Percentiles rank a stretch among this genome's conserved stretches.
phyloP scores from a whole-genome alignment of 2,113 vertebrate genomes.

The Rhipidura dahli region DNA sequence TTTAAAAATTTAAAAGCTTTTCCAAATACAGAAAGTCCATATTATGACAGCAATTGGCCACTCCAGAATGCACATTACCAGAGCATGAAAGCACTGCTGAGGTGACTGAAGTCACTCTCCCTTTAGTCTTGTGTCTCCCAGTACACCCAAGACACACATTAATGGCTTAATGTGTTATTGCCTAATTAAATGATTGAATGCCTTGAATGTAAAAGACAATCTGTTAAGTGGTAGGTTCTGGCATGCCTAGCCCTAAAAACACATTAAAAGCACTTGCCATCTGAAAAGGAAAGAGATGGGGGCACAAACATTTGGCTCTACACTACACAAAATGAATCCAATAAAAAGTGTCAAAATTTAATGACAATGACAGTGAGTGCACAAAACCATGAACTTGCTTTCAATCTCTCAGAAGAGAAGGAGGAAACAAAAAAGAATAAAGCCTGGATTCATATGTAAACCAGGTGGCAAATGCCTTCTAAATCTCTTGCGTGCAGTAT shows the following conservation, averaged over 20 bases:
- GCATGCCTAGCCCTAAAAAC: not conserved
- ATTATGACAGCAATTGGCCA: not conserved
- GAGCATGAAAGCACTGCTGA: constrained; percentile 6
- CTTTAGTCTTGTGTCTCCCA: not conserved
- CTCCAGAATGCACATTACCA: not conserved
- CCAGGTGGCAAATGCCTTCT: not conserved
- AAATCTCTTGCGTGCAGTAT: not conserved
- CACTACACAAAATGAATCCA: not conserved
- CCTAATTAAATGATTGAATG: constrained; percentile 42
- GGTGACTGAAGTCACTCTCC: not conserved
- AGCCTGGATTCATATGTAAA: not conserved
- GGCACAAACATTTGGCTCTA: not conserved
- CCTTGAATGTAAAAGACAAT: not conserved
- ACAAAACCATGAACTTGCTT: not conserved
- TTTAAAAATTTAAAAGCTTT: not conserved
- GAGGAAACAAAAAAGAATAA: not conserved
- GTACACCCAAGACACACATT: not conserved
- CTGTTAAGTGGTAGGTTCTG: constrained; percentile 10
- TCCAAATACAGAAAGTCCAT: not conserved
- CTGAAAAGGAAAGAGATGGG: not conserved
- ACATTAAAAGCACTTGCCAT: constrained; percentile 24
- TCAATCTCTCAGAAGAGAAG: not conserved
- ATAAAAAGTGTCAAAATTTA: not conserved
- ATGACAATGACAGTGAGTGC: not conserved
- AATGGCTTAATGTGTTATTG: not conserved